phyloP scores from a whole-genome alignment of 2,113 vertebrate genomes.

The Scomber colias region DNA sequence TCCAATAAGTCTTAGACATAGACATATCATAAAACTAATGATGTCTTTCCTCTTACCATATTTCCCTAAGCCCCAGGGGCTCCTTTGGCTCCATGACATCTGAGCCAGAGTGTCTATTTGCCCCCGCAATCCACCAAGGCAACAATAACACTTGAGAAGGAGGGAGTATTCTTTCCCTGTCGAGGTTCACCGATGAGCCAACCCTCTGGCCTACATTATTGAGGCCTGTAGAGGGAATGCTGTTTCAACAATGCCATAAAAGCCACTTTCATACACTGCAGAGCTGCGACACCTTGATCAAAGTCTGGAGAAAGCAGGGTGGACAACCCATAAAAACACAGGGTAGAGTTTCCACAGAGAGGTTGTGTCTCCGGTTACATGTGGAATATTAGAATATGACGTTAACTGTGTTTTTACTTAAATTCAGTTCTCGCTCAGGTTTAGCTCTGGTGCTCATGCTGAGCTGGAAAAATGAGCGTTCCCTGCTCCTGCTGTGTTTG shows the following conservation, averaged over 20 bases:
- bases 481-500: slow-evolving; percentile 44
- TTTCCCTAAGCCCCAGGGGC: slow-evolving; percentile 58
- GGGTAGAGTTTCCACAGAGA: slow-evolving; percentile 17
- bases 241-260: slow-evolving; percentile 28
- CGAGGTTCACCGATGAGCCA: slow-evolving; percentile 40
- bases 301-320: slow-evolving; percentile 6
- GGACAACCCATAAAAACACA: slow-evolving; percentile 18
- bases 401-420: not conserved
- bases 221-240: slow-evolving; percentile 58
- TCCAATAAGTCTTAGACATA: not conserved
- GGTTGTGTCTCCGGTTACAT: slow-evolving; percentile 28
- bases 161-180: slow-evolving; percentile 38
- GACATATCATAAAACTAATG: slow-evolving; percentile 30
- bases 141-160: slow-evolving; percentile 47
- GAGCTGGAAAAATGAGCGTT: slow-evolving; percentile 12
- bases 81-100: slow-evolving; percentile 55
- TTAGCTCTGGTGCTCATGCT: slow-evolving; percentile 2
- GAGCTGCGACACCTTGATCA: slow-evolving; percentile 44
- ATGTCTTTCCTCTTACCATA: slow-evolving; percentile 9
- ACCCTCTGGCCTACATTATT: slow-evolving; percentile 49
- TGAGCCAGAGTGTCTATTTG: slow-evolving; percentile 38
- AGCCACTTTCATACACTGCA: not conserved
- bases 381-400: slow-evolving; percentile 24
- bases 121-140: slow-evolving; percentile 47
- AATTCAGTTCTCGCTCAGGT: not conserved